Percentiles rank a stretch among this genome's conserved stretches.
These are phyloP conservation scores for Haliclystus octoradiatus DNA, from an alignment of 30 jellyfish, hydroid and myxozoan genomes.

Conservation along the genomic window DNA sequence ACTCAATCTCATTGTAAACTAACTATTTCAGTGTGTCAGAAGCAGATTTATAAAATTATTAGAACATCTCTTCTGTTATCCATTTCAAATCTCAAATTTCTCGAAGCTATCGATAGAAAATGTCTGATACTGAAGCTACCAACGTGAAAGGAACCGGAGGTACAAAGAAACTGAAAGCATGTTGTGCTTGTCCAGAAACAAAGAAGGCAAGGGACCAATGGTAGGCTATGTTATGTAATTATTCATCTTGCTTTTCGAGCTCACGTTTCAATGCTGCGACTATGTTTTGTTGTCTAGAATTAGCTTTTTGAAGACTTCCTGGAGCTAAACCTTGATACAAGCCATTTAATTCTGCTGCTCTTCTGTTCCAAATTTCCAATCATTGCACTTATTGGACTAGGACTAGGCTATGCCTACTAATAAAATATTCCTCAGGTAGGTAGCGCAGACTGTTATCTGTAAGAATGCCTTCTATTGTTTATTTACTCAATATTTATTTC, in stretches of 20 bases:
- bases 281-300: too few species aligned
- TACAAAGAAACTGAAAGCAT: slow-evolving; percentile 55
- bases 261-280: too few species aligned
- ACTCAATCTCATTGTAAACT: too few species aligned
- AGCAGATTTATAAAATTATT: too few species aligned
- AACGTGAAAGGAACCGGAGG: slow-evolving; percentile 12
- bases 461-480: background rate
- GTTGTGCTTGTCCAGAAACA: slow-evolving; percentile 99
- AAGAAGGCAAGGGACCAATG: slow-evolving; percentile 83
- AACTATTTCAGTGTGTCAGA: too few species aligned
- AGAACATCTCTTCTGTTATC: too few species aligned
- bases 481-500: background rate
- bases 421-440: background rate
- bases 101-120: too few species aligned
- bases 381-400: background rate
- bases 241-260: background rate
- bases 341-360: background rate
- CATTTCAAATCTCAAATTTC: too few species aligned
- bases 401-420: background rate
- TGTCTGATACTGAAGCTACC: slow-evolving; percentile 14
- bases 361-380: background rate
- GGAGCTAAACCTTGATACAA: too few species aligned
- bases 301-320: too few species aligned
- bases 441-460: background rate
- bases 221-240: slow-evolving; percentile 13